A percentile compares a stretch with the other conserved stretches of the same genome.
Evolutionary conservation across 2,888 invertebrate species (phyloP).

Genomic region (Parascotia fuliginaria): DNA sequence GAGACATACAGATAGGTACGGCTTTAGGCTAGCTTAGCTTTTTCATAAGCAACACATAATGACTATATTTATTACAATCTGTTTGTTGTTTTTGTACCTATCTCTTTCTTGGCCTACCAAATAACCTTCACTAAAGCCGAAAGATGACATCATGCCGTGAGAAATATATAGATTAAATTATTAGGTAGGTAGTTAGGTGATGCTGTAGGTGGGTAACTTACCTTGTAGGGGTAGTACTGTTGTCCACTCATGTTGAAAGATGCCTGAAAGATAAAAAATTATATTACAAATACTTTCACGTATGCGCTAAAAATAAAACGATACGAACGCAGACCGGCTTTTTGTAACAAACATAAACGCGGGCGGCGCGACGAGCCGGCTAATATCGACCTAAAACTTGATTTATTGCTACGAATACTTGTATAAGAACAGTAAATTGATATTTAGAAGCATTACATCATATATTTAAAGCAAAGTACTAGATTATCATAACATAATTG

Average conservation of each 20-base stretch:
- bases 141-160: slow-evolving; percentile 80
- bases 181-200: slow-evolving; percentile 34
- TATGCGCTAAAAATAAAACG: slow-evolving; percentile 68
- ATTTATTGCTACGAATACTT: slow-evolving; percentile 16
- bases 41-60: too few species aligned
- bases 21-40: too few species aligned
- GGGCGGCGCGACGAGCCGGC: slow-evolving; percentile 44
- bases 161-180: slow-evolving; percentile 61
- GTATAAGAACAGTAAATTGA: slow-evolving; percentile 22
- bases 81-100: too few species aligned
- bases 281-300: slow-evolving; percentile 52
- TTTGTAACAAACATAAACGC: slow-evolving; percentile 51
- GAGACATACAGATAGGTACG: too few species aligned
- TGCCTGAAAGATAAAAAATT: slow-evolving; percentile 62
- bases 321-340: slow-evolving; percentile 66
- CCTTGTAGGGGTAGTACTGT: slow-evolving; percentile 95
- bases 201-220: slow-evolving; percentile 81
- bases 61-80: too few species aligned
- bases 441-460: slow-evolving; percentile 7
- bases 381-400: slow-evolving; percentile 27
- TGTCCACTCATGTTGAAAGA: slow-evolving; percentile 89
- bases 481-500: slow-evolving; percentile 27
- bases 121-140: slow-evolving; percentile 51
- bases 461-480: slow-evolving; percentile 14
- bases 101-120: slow-evolving; percentile 12